Evolutionary conservation across 2,888 invertebrate species (phyloP), one percentile per base, ranked within the genome.

Genomic region (Ennomos fuscantarius): DNA sequence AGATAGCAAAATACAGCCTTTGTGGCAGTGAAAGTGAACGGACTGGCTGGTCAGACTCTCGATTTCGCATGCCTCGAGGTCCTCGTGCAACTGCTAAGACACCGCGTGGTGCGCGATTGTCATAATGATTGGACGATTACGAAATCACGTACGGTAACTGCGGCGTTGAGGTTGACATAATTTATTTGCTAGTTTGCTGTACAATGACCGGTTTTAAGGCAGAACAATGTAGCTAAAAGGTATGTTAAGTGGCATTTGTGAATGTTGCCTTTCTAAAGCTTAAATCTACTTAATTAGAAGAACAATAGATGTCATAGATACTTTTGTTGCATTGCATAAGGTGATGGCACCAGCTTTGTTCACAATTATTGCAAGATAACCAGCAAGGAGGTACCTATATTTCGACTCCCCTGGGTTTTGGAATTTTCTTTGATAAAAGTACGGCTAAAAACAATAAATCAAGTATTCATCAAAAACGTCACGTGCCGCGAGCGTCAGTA

Each of bases 11-110:
- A 73, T 73, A 65, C 63, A 53, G 70, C 69, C 70, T 78, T 75
- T 78, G 77, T 78, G 63, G 70, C 68, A 81, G 84, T 83, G 84
- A 85, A 86, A 84, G 84, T 81, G 82, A 81, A 76, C 73, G 81
- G 71, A 65, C 66, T 52, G 69, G 76, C 35, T 24, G 45, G 45
- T 70, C 72, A 58, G 74, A 81, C 80, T 81, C 81, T 82, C 82
- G 82, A 83, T 86, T 85, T 87, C 82, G 82, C 80, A 81, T 71
- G 73, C 66, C 72, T 69, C 78, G 78, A 78, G 78, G 78, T 76
- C 76, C 45, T 70, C 70, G 64, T 49, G 55, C 63, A 62, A 60
- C 69, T 66, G 70, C 56, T 66, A 51, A 58, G 58, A 61, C 60
- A 32, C 41, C 58, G 53, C 48, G 53, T 53, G 44, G 55, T 62